phyloP scores from a whole-genome alignment of 2,797 vertebrate species.

The Pogonophryne albipinna region DNA sequence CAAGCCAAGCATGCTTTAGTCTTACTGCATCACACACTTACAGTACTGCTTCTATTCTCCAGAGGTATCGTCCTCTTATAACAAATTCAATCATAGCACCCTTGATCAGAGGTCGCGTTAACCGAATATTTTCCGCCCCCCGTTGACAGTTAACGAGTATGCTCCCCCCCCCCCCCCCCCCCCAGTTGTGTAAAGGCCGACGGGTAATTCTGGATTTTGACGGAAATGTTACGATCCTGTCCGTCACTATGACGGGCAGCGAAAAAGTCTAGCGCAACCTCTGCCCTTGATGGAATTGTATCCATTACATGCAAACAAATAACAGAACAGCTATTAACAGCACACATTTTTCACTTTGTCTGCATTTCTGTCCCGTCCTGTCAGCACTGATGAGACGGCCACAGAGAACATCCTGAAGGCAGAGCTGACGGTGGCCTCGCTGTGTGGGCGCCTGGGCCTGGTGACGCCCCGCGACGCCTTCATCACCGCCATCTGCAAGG shows the following conservation, averaged over 20 bases:
- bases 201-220: too few relatives aligned
- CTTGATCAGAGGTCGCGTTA: background rate
- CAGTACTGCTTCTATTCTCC: background rate
- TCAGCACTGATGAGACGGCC: constrained; percentile 96
- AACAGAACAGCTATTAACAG: too few relatives aligned
- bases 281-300: background rate
- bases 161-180: too few relatives aligned
- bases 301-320: background rate
- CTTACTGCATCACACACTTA: background rate
- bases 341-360: background rate
- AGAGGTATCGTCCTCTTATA: background rate
- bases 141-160: too few relatives aligned
- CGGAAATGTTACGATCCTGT: too few relatives aligned
- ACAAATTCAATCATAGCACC: background rate
- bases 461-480: constrained; percentile 98
- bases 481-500: constrained; percentile 99
- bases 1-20: background rate
- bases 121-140: too few relatives aligned
- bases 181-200: too few relatives aligned
- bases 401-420: constrained; percentile 99
- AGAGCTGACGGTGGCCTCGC: constrained; percentile 95
- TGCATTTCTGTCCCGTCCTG: constrained; percentile 1
- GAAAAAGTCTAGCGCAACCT: too few relatives aligned
- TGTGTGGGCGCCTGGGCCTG: constrained; percentile 95
- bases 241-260: too few relatives aligned